Conservation (phyloP, 2,888 invertebrate species). For the Cyrtodaria siliqua region DNA sequence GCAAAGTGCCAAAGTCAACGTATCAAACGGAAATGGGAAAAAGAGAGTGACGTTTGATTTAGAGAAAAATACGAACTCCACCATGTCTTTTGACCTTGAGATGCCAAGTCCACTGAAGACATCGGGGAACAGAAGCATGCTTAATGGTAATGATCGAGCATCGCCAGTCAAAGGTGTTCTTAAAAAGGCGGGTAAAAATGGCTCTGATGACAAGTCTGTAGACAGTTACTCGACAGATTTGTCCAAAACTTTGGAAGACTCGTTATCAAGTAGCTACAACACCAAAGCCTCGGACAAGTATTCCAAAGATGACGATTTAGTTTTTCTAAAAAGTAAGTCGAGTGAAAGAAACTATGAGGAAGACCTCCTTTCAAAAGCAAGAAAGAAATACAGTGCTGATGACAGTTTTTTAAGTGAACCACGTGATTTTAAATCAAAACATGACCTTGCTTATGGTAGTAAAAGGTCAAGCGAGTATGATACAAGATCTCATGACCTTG, state of each 20-base stretch:
- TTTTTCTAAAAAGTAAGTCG: conserved; percentile 41
- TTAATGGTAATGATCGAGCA: conserved; percentile 50
- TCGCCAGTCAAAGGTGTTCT: conserved; percentile 71
- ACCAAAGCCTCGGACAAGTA: conserved; percentile 32
- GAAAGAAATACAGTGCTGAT: conserved; percentile 60
- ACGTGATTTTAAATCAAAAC: conserved; percentile 53
- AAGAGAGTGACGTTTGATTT: conserved; percentile 78
- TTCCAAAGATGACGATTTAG: conserved; percentile 61
- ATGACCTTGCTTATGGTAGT: conserved; percentile 43
- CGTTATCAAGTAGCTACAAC: conserved; percentile 55
- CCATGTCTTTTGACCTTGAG: conserved; percentile 81
- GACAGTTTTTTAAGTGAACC: conserved; percentile 71
- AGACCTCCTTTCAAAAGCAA: conserved; percentile 30
- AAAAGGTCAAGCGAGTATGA: conserved; percentile 35
- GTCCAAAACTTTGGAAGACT: conserved; percentile 69
- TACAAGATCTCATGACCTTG: conserved; percentile 44
- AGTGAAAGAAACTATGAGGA: conserved; percentile 26
- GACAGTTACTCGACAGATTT: conserved; percentile 60
- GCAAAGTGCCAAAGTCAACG: conserved; percentile 52
- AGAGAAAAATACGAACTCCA: conserved; percentile 63
- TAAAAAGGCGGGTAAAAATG: conserved; percentile 58
- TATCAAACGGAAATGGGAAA: conserved; percentile 50
- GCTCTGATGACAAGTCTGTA: conserved; percentile 37
- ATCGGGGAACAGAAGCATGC: conserved; percentile 45
- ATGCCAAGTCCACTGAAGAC: conserved; percentile 76